A percentile compares a stretch with the other conserved stretches of the same genome.
Conservation (phyloP, 2,888 invertebrate species). For the Brachylomia viminalis region DNA sequence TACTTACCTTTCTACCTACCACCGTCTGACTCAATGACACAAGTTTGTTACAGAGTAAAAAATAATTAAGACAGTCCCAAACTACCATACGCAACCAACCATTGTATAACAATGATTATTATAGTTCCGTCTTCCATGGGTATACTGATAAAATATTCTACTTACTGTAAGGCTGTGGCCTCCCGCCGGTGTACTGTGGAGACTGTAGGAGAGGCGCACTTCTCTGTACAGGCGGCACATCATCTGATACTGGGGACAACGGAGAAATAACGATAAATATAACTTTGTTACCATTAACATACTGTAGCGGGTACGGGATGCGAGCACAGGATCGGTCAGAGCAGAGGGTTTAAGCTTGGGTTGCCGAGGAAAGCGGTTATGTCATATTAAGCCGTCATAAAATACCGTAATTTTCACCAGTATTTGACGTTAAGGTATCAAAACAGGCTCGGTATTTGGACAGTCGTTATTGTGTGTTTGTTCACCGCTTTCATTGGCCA, state of each 20-base stretch:
- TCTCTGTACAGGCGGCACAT: conserved; percentile 88
- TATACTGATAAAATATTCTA: conserved; percentile 70
- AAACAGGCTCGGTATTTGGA: not conserved
- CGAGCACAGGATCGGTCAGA: conserved; percentile 38
- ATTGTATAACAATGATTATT: not conserved
- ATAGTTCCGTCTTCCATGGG: not conserved
- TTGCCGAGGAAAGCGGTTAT: not conserved
- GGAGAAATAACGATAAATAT: conserved; percentile 53
- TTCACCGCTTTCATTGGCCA: not conserved
- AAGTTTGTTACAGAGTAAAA: not conserved
- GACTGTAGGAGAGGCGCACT: conserved; percentile 97
- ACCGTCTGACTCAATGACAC: not conserved
- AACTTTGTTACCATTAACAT: conserved; percentile 49
- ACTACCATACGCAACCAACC: not conserved
- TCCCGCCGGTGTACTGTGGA: conserved; percentile 95
- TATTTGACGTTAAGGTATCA: not conserved
- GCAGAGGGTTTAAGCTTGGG: not conserved
- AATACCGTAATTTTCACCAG: not conserved
- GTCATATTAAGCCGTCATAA: not conserved
- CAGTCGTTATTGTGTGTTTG: too few species aligned
- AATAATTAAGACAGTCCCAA: not conserved
- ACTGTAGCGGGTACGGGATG: conserved; percentile 43
- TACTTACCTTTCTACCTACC: conserved; percentile 30
- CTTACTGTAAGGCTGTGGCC: conserved; percentile 97
- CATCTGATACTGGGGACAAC: conserved; percentile 85